phyloP scores from a whole-genome alignment of 1,140 invertebrate species.

The Aphis gossypii region DNA sequence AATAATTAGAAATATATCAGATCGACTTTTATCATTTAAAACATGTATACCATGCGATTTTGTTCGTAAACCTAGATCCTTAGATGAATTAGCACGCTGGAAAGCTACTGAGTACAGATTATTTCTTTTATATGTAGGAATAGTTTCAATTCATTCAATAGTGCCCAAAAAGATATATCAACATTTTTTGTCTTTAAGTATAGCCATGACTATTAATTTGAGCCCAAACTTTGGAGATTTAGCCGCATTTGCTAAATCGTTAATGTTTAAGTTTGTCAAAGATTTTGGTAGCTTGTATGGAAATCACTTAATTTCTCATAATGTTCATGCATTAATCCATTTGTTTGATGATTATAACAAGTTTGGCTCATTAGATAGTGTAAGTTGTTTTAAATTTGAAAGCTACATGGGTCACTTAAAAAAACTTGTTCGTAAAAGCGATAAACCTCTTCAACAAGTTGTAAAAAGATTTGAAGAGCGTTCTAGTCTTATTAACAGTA shows the following conservation, averaged over 20 bases:
- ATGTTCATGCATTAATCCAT: conserved; percentile 63
- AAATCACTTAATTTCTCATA: conserved; percentile 61
- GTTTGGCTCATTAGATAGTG: conserved; percentile 64
- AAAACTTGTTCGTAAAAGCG: conserved; percentile 61
- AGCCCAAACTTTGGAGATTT: conserved; percentile 30
- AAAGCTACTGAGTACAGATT: background rate
- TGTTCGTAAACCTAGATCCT: background rate
- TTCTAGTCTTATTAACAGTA: background rate
- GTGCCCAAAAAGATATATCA: background rate
- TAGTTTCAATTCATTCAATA: background rate
- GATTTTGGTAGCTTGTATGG: conserved; percentile 61
- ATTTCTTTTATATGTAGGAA: background rate
- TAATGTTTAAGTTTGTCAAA: conserved; percentile 60
- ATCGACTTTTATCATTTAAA: background rate
- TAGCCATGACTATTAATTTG: conserved; percentile 63
- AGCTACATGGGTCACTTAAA: conserved; percentile 65
- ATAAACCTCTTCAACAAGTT: conserved; percentile 62
- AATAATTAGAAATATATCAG: background rate
- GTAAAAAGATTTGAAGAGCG: background rate
- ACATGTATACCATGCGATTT: background rate
- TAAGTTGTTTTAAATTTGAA: conserved; percentile 63
- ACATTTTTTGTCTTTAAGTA: conserved; percentile 64
- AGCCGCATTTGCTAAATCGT: conserved; percentile 56
- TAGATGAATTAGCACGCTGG: background rate
- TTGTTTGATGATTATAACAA: conserved; percentile 64